These are phyloP conservation scores for Ischnus inquisitorius DNA, from an alignment of 2,888 invertebrate species.

Conservation along the genomic window DNA sequence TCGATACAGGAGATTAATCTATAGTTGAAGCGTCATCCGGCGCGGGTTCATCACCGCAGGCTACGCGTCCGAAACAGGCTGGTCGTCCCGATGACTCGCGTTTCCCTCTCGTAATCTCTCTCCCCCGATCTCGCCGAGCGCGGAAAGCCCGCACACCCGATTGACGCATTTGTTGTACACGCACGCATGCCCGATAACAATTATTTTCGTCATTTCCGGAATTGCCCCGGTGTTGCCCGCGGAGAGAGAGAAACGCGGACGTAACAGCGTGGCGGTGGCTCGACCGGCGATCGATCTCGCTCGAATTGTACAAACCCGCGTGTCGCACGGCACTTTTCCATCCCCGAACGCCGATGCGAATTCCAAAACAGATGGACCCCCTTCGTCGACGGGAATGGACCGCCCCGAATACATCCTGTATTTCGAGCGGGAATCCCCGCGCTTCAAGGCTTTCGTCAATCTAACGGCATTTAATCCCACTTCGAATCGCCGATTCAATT, in stretches of 20 bases:
- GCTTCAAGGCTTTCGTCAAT: slow-evolving; percentile 11
- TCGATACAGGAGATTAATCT: slow-evolving; percentile 8
- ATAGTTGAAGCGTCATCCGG: slow-evolving; percentile 6
- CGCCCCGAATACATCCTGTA: slow-evolving; percentile 14
- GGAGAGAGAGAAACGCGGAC: background rate
- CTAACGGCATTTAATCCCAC: slow-evolving; percentile 47
- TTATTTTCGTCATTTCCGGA: slow-evolving; percentile 84
- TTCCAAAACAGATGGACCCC: slow-evolving; percentile 50
- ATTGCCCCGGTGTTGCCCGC: slow-evolving; percentile 25
- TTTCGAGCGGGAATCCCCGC: slow-evolving; percentile 8
- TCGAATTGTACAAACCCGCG: slow-evolving; percentile 59
- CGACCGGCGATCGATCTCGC: slow-evolving; percentile 57
- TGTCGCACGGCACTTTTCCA: background rate
- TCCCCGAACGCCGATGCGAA: slow-evolving; percentile 26
- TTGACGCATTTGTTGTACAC: slow-evolving; percentile 18
- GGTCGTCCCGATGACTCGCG: slow-evolving; percentile 48
- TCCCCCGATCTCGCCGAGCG: slow-evolving; percentile 2
- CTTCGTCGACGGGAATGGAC: background rate
- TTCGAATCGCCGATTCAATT: slow-evolving; percentile 51
- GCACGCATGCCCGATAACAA: slow-evolving; percentile 72
- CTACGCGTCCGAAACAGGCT: slow-evolving; percentile 14
- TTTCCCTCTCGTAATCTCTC: slow-evolving; percentile 24
- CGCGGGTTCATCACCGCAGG: background rate
- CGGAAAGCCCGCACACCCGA: slow-evolving; percentile 28
- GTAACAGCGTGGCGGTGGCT: slow-evolving; percentile 17